Evolutionary conservation across 2,797 vertebrate species (phyloP).

Genomic region (Helicolenus hilgendorfi): DNA sequence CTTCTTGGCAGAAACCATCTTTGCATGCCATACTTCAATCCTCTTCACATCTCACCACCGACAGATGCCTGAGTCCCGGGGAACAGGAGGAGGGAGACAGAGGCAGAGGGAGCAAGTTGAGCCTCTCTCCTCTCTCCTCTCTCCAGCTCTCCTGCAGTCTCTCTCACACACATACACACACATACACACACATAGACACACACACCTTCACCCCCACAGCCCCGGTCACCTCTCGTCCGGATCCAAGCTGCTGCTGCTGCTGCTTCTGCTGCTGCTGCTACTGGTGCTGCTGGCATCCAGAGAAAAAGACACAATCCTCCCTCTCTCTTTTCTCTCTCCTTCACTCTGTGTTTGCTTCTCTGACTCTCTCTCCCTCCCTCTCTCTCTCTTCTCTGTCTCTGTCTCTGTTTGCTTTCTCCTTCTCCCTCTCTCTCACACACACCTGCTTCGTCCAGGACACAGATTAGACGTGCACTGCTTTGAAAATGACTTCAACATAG

Average conservation of each 20-base stretch:
- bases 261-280: constrained; percentile 26
- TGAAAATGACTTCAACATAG: constrained; percentile 47
- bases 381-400: background rate
- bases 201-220: constrained; percentile 38
- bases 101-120: constrained; percentile 71
- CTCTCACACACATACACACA: background rate
- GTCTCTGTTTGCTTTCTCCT: constrained; percentile 2
- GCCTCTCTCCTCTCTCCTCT: constrained; percentile 42
- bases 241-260: constrained; percentile 69
- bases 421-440: constrained; percentile 13
- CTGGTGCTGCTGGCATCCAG: constrained; percentile 4
- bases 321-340: background rate
- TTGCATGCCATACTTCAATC: constrained; percentile 96
- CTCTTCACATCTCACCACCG: constrained; percentile 91
- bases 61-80: constrained; percentile 88
- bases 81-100: constrained; percentile 60
- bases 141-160: constrained; percentile 53
- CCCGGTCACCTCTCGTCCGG: constrained; percentile 56
- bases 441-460: constrained; percentile 53
- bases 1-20: constrained; percentile 95
- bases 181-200: background rate
- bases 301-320: constrained; percentile 34
- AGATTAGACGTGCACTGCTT: constrained; percentile 63
- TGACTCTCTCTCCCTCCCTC: background rate
- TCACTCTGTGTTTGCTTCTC: background rate